Conservation (phyloP, 2,888 invertebrate species). For the Ferrisia virgata region DNA sequence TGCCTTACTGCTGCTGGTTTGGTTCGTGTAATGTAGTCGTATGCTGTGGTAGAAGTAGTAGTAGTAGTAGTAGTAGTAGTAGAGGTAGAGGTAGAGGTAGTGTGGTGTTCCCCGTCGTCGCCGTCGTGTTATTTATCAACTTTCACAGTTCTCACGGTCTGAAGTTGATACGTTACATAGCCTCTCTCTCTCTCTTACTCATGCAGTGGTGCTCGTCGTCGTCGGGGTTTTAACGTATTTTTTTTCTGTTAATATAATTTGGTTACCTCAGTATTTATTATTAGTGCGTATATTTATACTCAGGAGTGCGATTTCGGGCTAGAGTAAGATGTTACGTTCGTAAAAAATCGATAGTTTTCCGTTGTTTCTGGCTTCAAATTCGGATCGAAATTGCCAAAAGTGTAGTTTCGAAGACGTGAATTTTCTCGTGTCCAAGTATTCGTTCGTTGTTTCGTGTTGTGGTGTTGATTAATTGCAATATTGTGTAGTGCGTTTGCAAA, state of each 20-base stretch:
- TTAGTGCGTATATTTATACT: neutral
- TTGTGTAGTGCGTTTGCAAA: too few species aligned
- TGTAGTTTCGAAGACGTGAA: too few species aligned
- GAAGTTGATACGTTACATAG: constrained; percentile 31
- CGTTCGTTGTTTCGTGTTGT: too few species aligned
- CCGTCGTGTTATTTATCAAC: constrained; percentile 34
- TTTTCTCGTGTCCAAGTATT: too few species aligned
- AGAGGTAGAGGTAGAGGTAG: too few species aligned
- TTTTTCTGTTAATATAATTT: constrained; percentile 1
- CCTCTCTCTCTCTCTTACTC: neutral
- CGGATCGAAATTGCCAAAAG: too few species aligned
- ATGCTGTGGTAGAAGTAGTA: neutral
- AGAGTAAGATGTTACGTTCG: too few species aligned
- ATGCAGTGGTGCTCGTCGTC: neutral
- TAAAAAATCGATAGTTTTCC: too few species aligned
- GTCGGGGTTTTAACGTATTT: constrained; percentile 37
- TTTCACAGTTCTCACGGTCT: constrained; percentile 43
- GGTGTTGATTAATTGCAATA: too few species aligned
- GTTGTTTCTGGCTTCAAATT: too few species aligned
- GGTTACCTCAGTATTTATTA: neutral
- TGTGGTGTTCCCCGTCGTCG: constrained; percentile 30
- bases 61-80: neutral
- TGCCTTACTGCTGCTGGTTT: too few species aligned
- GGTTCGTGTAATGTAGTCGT: neutral
- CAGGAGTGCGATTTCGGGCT: too few species aligned